phyloP scores from a whole-genome alignment of 2,888 invertebrate genomes.

The Cataglyphis livida region DNA sequence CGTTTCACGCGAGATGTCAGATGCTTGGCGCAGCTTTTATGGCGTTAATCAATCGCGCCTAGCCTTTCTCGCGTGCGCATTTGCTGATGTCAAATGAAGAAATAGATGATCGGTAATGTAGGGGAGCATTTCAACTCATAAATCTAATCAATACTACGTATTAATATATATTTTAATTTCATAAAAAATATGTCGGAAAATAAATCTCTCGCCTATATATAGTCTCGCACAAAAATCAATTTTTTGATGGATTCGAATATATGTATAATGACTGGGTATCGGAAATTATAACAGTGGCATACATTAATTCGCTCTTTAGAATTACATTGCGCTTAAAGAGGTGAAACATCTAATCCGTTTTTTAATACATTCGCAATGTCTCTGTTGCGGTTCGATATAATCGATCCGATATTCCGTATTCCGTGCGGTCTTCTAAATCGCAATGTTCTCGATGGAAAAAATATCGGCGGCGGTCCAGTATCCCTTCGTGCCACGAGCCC shows the following conservation, averaged over 20 bases:
- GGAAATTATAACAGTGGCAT: background rate
- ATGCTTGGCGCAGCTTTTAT: conserved; percentile 31
- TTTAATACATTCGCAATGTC: conserved; percentile 20
- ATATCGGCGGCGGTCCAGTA: conserved; percentile 45
- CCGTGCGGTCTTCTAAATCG: conserved; percentile 19
- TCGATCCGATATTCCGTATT: conserved; percentile 48
- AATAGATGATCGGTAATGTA: background rate
- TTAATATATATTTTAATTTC: conserved; percentile 10
- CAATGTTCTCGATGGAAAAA: conserved; percentile 10
- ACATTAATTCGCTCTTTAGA: background rate
- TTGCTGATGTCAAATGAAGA: background rate
- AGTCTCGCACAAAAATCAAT: background rate
- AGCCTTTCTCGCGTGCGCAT: background rate
- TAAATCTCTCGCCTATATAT: background rate
- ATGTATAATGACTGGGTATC: background rate
- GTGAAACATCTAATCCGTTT: background rate
- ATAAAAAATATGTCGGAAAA: background rate
- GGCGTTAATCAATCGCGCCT: conserved; percentile 28
- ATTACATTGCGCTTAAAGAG: background rate
- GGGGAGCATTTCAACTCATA: background rate
- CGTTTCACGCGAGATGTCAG: conserved; percentile 44
- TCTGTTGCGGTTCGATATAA: conserved; percentile 41
- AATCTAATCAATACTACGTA: background rate
- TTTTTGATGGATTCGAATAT: background rate
- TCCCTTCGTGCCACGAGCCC: conserved; percentile 31